Base-by-base conservation (phyloP, 2,113 vertebrate genomes). In the Tauraco erythrolophus region DNA sequence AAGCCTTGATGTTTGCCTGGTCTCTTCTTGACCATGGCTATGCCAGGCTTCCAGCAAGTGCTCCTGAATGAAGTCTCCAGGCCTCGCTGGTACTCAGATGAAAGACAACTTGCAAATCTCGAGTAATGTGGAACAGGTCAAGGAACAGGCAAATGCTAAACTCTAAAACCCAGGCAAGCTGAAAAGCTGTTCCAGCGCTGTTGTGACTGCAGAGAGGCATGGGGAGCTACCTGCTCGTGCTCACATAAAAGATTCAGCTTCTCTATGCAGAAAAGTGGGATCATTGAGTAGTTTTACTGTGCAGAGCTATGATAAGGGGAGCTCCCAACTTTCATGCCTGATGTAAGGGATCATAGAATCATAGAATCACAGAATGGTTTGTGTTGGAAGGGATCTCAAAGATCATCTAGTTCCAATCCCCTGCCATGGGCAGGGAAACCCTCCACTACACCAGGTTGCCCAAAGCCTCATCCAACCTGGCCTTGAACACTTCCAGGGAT, bases 211-310 rank as follows among this genome's bases (percentile, higher is more conserved):
- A 41, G 31, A 66, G n/a, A 77, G 31, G 9, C 28, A 48, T 7
- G 7, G 70, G 16, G 16, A 69, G 17, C 31, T 57, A 51, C 19
- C 10, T 56, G 28, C 16, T 64, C 2, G 1, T 0, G 0, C 25
- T 74, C 39, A 54, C 31, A 48, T n/a, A 19, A 57, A 70, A 23
- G 6, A 14, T 45, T 56, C 24, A 43, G 2, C 16, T 68, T 66
- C 8, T 61, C 12, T 68, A 1, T 56, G 10, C 10, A n/a, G 46
- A 66, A 54, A 66, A 50, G 54, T 30, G 8, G 19, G 3, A 23
- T 27, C 7, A 22, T 5, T 1, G 2, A 8, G 23, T 68, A 18
- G 19, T 51, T 57, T 50, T 39, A 23, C 31, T 24, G 19, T 41
- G 33, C 9, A n/a, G 56, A 22, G 5, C 4, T 62, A 24, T 11